phyloP scores from a whole-genome alignment of 2,113 vertebrate species.

The Cyprinodon brontotheroides region DNA sequence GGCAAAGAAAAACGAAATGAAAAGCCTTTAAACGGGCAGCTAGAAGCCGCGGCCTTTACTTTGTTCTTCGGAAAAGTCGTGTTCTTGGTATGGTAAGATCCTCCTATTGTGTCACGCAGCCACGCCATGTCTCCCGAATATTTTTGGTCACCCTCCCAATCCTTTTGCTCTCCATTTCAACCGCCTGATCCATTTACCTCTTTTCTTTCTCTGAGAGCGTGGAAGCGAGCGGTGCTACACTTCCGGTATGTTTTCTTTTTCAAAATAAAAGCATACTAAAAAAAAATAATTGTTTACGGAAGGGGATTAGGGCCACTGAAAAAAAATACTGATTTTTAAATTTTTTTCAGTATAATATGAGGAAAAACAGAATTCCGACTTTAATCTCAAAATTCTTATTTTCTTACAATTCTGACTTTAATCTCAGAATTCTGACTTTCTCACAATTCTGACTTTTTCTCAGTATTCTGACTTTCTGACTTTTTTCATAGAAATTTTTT shows the following conservation, averaged over 20 bases:
- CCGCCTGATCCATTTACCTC: slow-evolving; percentile 59
- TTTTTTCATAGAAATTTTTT: too few relatives aligned
- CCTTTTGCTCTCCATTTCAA: slow-evolving; percentile 73
- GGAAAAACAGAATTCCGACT: too few relatives aligned
- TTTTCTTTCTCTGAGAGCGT: slow-evolving; percentile 28
- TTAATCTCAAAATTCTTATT: too few relatives aligned
- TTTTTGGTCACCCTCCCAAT: slow-evolving; percentile 52
- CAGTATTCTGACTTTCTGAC: too few relatives aligned
- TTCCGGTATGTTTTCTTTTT: slow-evolving; percentile 39
- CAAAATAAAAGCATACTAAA: slow-evolving; percentile 46
- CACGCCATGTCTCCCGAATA: slow-evolving; percentile 61
- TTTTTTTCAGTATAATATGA: too few relatives aligned
- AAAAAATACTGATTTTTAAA: too few relatives aligned
- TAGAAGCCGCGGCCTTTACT: slow-evolving; percentile 24
- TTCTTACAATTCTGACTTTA: too few relatives aligned
- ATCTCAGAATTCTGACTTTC: too few relatives aligned
- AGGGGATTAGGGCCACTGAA: too few relatives aligned
- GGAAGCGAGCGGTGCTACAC: not conserved
- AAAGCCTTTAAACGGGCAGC: slow-evolving; percentile 31
- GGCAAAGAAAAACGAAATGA: slow-evolving; percentile 29
- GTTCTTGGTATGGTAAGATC: slow-evolving; percentile 21
- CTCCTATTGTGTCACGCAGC: slow-evolving; percentile 54
- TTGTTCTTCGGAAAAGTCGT: slow-evolving; percentile 1
- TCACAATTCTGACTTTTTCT: too few relatives aligned
- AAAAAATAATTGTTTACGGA: too few relatives aligned